Conservation (phyloP, 1,140 invertebrate genomes). For the Zaprionus kolodkinae region DNA sequence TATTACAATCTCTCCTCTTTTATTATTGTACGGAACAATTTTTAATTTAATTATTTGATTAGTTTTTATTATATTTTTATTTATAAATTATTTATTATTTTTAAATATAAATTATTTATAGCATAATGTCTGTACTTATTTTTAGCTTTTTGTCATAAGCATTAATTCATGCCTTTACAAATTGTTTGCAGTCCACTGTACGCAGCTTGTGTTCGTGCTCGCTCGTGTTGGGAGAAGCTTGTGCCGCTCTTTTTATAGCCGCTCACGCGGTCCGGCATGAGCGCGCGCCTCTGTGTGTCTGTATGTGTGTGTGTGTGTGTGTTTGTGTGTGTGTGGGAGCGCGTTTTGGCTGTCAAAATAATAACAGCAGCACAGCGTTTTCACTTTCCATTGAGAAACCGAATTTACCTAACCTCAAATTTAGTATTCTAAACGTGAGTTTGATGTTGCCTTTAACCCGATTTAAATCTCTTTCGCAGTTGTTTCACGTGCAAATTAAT, state of each 20-base stretch:
- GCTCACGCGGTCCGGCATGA: constrained; percentile 41
- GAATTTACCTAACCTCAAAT: constrained; percentile 42
- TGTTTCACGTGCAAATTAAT: constrained; percentile 20
- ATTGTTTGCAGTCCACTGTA: constrained; percentile 8
- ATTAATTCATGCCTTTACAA: not conserved
- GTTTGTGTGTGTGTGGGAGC: constrained; percentile 27
- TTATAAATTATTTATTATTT: no score
- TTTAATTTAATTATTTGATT: no score
- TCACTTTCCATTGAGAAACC: constrained; percentile 67
- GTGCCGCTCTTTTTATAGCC: constrained; percentile 65
- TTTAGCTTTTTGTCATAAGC: no score
- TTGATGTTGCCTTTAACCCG: not conserved
- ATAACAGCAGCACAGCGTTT: constrained; percentile 60
- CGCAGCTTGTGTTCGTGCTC: constrained; percentile 40
- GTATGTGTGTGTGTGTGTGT: constrained; percentile 29
- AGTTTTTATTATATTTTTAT: no score
- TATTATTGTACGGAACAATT: no score
- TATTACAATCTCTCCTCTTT: no score
- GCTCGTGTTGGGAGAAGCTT: constrained; percentile 63
- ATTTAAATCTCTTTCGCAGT: constrained; percentile 35
- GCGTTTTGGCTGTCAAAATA: constrained; percentile 64
- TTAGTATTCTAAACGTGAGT: not conserved
- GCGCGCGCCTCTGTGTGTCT: not conserved
- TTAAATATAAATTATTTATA: no score
- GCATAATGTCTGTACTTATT: no score